phyloP scores from a whole-genome alignment of 92 coral and sea anemone species.

The Siderastrea radians region DNA sequence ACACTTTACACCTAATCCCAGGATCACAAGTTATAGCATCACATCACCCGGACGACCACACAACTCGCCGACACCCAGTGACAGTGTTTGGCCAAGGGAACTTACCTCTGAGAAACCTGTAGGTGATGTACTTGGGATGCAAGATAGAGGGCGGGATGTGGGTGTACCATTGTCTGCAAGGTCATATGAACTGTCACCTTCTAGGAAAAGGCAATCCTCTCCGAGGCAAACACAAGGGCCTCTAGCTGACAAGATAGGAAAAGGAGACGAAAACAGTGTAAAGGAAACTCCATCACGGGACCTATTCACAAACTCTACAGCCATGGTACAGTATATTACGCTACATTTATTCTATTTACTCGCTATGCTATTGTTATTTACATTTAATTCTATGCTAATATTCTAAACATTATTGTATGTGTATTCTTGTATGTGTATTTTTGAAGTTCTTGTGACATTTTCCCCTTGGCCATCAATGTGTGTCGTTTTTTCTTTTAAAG shows the following conservation, averaged over 20 bases:
- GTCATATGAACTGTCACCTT: conserved; percentile 74
- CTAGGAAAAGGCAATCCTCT: conserved; percentile 58
- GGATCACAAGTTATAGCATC: not conserved
- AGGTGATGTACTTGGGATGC: conserved; percentile 6
- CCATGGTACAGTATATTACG: not conserved
- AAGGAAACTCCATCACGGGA: conserved; percentile 21
- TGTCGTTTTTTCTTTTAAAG: too few species aligned
- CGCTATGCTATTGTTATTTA: too few species aligned
- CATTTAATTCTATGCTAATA: too few species aligned
- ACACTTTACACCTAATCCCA: conserved; percentile 87
- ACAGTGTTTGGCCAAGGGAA: conserved; percentile 15
- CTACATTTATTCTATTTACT: too few species aligned
- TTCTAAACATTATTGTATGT: too few species aligned
- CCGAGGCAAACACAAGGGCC: conserved; percentile 83
- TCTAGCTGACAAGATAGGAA: conserved; percentile 70
- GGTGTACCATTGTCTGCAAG: conserved; percentile 53
- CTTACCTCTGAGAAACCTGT: conserved; percentile 52
- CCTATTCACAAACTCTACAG: not conserved
- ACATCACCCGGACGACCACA: conserved; percentile 43
- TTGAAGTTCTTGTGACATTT: too few species aligned
- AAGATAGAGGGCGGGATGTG: conserved; percentile 30
- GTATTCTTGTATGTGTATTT: too few species aligned
- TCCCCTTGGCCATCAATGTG: too few species aligned
- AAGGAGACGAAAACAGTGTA: conserved; percentile 17
- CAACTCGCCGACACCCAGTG: conserved; percentile 11